Conservation (phyloP, 2,797 vertebrate species). For the Micrastur ruficollis region DNA sequence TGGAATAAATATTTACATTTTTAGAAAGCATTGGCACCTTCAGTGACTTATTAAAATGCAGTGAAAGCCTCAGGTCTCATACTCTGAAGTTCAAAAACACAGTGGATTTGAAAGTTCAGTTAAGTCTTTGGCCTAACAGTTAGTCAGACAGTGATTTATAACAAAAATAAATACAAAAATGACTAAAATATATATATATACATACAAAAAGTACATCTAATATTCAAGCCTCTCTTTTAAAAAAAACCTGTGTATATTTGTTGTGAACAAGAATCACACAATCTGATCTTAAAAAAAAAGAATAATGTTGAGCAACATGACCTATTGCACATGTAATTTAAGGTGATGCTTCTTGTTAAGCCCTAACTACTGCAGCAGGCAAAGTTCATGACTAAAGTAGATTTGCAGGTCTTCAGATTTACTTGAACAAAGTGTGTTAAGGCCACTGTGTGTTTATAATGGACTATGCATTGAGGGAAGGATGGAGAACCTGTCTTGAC, state of each 20-base stretch:
- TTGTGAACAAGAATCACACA: slow-evolving; percentile 41
- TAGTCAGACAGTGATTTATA: slow-evolving; percentile 64
- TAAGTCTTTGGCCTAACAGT: slow-evolving; percentile 71
- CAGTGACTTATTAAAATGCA: slow-evolving; percentile 44
- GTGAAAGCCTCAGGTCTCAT: slow-evolving; percentile 44
- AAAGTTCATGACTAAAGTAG: not conserved
- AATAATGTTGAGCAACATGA: slow-evolving; percentile 5
- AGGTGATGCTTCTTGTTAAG: slow-evolving; percentile 25
- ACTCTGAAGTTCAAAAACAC: slow-evolving; percentile 37
- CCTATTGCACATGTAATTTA: slow-evolving; percentile 70
- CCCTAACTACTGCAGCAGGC: slow-evolving; percentile 9
- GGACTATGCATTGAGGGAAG: not conserved
- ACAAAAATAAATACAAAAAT: slow-evolving; percentile 79
- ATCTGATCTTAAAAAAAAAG: slow-evolving; percentile 7
- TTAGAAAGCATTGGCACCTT: slow-evolving; percentile 56
- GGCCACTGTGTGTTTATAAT: not conserved
- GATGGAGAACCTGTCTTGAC: not conserved
- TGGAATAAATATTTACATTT: slow-evolving; percentile 47
- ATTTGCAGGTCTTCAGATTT: slow-evolving; percentile 9
- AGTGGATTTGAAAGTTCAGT: slow-evolving; percentile 45
- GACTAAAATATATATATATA: slow-evolving; percentile 81
- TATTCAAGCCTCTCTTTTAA: slow-evolving; percentile 69
- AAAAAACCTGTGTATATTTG: slow-evolving; percentile 52
- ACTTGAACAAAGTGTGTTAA: not conserved
- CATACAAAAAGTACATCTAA: slow-evolving; percentile 74